These are phyloP conservation scores for Plectropomus leopardus DNA, from an alignment of 2,113 vertebrate genomes.

Conservation along the genomic window DNA sequence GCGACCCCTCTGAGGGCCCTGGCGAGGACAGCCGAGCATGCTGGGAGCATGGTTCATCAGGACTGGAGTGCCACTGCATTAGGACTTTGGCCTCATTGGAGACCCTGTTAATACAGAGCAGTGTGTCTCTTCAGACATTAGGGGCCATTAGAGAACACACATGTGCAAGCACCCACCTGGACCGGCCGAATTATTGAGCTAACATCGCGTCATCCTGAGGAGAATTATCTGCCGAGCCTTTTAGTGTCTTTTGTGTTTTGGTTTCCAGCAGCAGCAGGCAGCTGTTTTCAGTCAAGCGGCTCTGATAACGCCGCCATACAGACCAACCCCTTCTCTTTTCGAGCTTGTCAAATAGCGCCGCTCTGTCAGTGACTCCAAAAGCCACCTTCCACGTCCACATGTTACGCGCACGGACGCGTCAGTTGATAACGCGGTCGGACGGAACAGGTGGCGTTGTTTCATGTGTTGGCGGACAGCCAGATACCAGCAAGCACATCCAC, in stretches of 20 bases:
- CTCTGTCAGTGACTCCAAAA: no score
- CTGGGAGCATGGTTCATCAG: slow-evolving; percentile 82
- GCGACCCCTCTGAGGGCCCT: slow-evolving; percentile 78
- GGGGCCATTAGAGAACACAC: slow-evolving; percentile 11
- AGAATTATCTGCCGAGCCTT: no score
- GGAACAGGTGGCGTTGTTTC: no score
- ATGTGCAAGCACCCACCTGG: neutral
- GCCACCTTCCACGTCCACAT: no score
- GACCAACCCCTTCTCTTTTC: no score
- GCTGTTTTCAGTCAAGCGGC: neutral
- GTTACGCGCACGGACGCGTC: no score
- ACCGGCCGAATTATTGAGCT: neutral
- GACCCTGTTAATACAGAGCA: slow-evolving; percentile 64
- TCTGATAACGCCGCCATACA: neutral
- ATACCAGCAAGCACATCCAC: no score
- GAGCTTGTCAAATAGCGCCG: no score
- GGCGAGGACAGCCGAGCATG: slow-evolving; percentile 72
- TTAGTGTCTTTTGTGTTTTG: no score
- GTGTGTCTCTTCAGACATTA: slow-evolving; percentile 25
- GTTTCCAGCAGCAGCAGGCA: neutral
- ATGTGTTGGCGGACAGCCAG: no score
- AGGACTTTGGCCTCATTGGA: slow-evolving; percentile 71
- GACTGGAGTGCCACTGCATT: slow-evolving; percentile 77
- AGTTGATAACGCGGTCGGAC: no score
- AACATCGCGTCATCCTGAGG: neutral